Percentiles rank a stretch among this genome's conserved stretches.
These are phyloP conservation scores for Mnemiopsis leidyi DNA, from an alignment of 37 sponge, comb jelly and placozoan genomes.

Conservation along the genomic window DNA sequence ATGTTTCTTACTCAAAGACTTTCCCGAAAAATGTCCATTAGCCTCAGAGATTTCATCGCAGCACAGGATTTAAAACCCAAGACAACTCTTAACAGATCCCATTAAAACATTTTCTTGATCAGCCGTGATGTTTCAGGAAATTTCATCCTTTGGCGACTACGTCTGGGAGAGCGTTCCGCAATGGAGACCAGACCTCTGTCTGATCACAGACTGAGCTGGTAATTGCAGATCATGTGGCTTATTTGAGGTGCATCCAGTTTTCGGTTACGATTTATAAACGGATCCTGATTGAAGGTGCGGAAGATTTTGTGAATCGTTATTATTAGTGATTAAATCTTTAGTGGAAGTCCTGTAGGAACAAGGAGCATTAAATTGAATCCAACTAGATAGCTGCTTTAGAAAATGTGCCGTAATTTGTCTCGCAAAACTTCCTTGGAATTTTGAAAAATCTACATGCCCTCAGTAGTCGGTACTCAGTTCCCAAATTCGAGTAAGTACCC, in stretches of 20 bases:
- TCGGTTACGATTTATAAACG: not conserved
- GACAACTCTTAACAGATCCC: not conserved
- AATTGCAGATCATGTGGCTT: not conserved
- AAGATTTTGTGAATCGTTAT: not conserved
- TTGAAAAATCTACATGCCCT: no score
- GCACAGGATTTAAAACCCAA: not conserved
- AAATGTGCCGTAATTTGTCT: no score
- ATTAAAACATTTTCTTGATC: no score
- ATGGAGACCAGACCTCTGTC: not conserved
- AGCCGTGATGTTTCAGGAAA: not conserved
- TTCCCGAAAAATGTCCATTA: not conserved
- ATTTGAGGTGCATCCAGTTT: not conserved
- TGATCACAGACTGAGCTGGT: not conserved
- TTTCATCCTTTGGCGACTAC: not conserved
- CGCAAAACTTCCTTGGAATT: no score
- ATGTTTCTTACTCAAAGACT: not conserved
- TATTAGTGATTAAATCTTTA: not conserved
- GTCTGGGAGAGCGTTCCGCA: not conserved
- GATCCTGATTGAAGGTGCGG: not conserved
- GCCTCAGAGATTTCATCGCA: not conserved
- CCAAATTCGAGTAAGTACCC: no score
- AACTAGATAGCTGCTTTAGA: not conserved
- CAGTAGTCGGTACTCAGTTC: no score
- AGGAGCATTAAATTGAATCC: not conserved
- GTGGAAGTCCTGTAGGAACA: not conserved